Evolutionary conservation across 2,888 invertebrate species (phyloP).

Genomic region (Meta bourneti): DNA sequence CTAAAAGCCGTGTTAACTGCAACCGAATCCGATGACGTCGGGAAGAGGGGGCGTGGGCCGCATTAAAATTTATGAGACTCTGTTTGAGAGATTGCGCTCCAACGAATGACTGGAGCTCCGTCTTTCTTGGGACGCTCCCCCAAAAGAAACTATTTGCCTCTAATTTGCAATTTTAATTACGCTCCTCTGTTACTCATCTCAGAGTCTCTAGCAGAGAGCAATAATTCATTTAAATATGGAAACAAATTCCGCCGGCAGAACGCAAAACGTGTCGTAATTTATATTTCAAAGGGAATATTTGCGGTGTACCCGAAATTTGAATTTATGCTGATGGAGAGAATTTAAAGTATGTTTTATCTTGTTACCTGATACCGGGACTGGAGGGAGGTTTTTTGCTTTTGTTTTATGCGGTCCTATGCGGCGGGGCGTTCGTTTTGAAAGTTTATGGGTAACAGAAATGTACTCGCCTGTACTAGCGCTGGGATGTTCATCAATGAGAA

Average conservation of each 20-base stretch:
- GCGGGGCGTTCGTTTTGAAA: too few species aligned
- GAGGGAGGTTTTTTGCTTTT: too few species aligned
- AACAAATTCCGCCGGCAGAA: not conserved
- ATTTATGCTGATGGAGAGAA: not conserved
- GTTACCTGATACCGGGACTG: not conserved
- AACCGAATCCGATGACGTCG: not conserved
- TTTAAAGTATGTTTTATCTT: not conserved
- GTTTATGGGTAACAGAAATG: too few species aligned
- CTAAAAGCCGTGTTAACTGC: not conserved
- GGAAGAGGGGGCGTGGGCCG: not conserved
- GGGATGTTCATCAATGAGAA: too few species aligned
- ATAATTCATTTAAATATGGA: not conserved
- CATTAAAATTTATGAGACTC: not conserved
- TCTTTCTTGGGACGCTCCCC: not conserved
- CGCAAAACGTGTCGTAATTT: not conserved
- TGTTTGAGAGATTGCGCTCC: not conserved
- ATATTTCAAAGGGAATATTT: not conserved
- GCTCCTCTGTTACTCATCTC: not conserved
- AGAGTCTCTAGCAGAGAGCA: not conserved
- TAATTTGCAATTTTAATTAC: slow-evolving; percentile 23
- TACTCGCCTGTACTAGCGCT: too few species aligned
- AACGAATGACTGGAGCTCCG: not conserved
- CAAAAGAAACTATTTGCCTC: not conserved
- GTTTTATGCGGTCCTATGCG: too few species aligned
- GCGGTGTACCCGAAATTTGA: not conserved